A percentile compares a stretch with the other conserved stretches of the same genome.
These are phyloP conservation scores for Paramisgurnus dabryanus DNA, from an alignment of 2,113 vertebrate genomes.

Conservation along the genomic window DNA sequence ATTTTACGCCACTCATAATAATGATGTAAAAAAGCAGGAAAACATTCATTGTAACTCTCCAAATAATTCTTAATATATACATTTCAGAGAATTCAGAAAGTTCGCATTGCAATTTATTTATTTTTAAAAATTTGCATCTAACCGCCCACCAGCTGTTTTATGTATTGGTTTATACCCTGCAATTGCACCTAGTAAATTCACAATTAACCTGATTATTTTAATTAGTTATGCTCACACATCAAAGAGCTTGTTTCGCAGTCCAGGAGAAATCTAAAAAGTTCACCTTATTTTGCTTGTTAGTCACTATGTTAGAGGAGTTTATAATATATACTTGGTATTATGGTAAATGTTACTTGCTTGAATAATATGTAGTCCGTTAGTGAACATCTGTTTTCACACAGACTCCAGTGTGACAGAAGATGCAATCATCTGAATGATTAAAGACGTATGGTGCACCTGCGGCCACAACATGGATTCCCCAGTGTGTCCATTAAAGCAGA, in stretches of 20 bases:
- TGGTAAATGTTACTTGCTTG: neutral
- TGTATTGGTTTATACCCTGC: neutral
- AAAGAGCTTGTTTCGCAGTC: neutral
- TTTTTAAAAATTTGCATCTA: neutral
- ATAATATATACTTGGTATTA: constrained; percentile 13
- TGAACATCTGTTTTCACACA: constrained; percentile 22
- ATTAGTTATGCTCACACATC: neutral
- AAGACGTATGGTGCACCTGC: constrained; percentile 26
- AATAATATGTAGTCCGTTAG: neutral
- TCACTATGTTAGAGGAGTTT: neutral
- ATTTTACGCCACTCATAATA: too few species aligned
- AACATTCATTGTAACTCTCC: too few species aligned
- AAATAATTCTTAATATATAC: too few species aligned
- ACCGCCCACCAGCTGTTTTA: neutral
- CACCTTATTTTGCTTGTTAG: neutral
- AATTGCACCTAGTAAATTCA: neutral
- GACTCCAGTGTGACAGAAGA: constrained; percentile 20
- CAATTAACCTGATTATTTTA: neutral
- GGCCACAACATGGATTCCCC: constrained; percentile 18
- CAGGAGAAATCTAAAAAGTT: neutral
- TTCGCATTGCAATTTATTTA: neutral
- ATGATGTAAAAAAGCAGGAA: too few species aligned
- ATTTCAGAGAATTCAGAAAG: too few species aligned
- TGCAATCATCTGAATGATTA: constrained; percentile 38
- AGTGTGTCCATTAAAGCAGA: constrained; percentile 27